phyloP scores from a whole-genome alignment of 2,797 vertebrate genomes.

The Rhinella marina region DNA sequence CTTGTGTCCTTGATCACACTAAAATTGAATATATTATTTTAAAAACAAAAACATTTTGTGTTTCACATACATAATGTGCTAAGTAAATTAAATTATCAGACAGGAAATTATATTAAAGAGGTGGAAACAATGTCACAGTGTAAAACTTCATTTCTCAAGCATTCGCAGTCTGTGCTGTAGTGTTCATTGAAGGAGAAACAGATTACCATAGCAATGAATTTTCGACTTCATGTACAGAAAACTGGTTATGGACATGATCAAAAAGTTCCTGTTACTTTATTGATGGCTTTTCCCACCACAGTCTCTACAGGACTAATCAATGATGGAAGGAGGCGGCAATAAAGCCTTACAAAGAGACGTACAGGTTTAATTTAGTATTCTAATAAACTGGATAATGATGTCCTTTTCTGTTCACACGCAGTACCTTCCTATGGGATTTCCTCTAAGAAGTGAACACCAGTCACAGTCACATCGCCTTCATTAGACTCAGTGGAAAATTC shows the following conservation, averaged over 20 bases:
- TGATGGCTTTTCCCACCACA: not conserved
- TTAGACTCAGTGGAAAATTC: not conserved
- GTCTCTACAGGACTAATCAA: not conserved
- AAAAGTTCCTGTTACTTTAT: not conserved
- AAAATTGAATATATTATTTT: too few relatives aligned
- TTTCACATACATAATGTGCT: not conserved
- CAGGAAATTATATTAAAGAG: not conserved
- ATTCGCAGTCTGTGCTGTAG: not conserved
- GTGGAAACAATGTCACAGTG: not conserved
- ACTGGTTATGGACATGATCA: not conserved
- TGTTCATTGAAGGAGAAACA: not conserved
- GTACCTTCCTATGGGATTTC: conserved; percentile 35
- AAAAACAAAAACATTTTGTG: too few relatives aligned
- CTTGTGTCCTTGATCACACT: too few relatives aligned
- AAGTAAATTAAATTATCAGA: not conserved
- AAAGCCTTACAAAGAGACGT: not conserved
- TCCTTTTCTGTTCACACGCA: not conserved
- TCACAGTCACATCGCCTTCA: not conserved
- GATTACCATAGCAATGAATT: not conserved
- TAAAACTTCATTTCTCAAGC: not conserved
- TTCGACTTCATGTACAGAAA: not conserved
- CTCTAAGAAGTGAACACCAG: not conserved
- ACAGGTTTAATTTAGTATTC: not conserved
- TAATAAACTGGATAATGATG: conserved; percentile 9
- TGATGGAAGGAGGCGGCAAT: not conserved